Conservation (phyloP, 2,113 vertebrate species). For the Megaceryle maxima region DNA sequence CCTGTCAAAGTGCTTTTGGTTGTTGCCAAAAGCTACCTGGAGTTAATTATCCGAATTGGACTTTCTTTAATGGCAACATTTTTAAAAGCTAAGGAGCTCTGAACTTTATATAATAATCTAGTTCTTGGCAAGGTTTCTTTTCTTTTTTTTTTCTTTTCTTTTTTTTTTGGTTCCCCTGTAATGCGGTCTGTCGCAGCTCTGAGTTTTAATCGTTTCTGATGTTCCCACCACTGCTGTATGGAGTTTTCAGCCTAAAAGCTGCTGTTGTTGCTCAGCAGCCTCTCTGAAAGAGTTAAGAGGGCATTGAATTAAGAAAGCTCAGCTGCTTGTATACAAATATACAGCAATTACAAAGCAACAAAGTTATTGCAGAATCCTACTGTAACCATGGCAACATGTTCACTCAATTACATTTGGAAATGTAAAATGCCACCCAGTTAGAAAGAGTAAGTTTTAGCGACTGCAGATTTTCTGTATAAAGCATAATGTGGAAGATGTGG, state of each 20-base stretch:
- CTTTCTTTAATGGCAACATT: neutral
- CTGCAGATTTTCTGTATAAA: conserved; percentile 15
- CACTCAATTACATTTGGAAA: conserved; percentile 67
- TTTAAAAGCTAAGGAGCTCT: conserved; percentile 43
- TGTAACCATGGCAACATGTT: conserved; percentile 61
- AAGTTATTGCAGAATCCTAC: conserved; percentile 68
- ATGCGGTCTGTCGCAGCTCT: neutral
- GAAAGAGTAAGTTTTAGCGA: conserved; percentile 55
- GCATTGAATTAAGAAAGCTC: conserved; percentile 59
- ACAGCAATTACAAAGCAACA: conserved; percentile 61
- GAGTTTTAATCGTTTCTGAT: conserved; percentile 23
- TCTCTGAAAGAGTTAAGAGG: conserved; percentile 46
- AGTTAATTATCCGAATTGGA: conserved; percentile 44
- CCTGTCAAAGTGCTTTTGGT: neutral
- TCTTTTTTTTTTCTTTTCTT: neutral
- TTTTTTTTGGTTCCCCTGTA: neutral
- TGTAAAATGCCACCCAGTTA: conserved; percentile 70
- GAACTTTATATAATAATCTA: conserved; percentile 64
- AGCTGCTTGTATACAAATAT: conserved; percentile 70
- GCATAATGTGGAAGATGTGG: neutral
- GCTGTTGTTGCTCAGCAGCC: neutral
- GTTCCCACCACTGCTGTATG: neutral
- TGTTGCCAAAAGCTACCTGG: conserved; percentile 52
- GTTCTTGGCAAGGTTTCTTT: conserved; percentile 11
- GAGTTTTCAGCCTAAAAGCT: conserved; percentile 23